Conservation (phyloP, 2,797 vertebrate species). For the Sebastes aleutianus region DNA sequence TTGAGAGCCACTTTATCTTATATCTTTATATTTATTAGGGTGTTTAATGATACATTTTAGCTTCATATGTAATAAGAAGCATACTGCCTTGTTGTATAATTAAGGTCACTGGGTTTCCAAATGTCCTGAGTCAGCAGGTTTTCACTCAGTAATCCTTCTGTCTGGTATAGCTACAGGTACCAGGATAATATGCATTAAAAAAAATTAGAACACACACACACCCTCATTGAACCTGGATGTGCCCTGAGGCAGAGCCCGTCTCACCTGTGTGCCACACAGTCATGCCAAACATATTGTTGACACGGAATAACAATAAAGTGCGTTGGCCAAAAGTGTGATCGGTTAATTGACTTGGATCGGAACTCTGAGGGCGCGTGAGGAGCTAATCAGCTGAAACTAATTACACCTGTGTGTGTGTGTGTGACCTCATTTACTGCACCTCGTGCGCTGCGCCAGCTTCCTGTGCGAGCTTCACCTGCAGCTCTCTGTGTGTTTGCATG, state of each 20-base stretch:
- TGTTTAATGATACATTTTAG: neutral
- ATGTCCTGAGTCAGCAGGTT: neutral
- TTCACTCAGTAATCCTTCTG: neutral
- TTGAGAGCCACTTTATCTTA: neutral
- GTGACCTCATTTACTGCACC: neutral
- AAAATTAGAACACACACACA: neutral
- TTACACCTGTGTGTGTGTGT: conserved; percentile 20
- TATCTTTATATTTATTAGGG: neutral
- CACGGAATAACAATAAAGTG: neutral
- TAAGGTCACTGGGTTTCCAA: neutral
- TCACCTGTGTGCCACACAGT: neutral
- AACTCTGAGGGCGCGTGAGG: neutral
- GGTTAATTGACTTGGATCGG: neutral
- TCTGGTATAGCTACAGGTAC: neutral
- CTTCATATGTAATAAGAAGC: neutral
- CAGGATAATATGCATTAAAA: neutral
- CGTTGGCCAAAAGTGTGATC: neutral
- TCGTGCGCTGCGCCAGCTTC: neutral
- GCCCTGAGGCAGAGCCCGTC: neutral
- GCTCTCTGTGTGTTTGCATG: neutral
- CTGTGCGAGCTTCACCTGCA: neutral
- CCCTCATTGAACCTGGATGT: neutral
- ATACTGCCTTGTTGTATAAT: neutral
- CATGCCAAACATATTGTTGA: neutral
- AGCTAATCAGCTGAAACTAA: conserved; percentile 24